Conservation (phyloP, 2,888 invertebrate species). For the Cristatella mucedo region DNA sequence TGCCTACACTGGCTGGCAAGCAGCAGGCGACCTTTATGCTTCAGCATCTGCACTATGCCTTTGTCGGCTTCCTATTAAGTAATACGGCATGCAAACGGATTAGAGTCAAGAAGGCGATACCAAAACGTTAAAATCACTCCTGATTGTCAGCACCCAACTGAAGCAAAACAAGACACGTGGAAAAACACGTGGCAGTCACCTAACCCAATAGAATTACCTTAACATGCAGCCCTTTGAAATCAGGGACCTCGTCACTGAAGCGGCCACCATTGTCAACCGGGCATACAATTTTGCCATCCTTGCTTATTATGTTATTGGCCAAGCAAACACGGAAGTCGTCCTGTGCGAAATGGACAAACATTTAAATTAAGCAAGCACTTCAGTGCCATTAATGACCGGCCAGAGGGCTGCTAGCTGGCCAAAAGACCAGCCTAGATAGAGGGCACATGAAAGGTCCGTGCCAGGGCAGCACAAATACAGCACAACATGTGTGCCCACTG, state of each 20-base stretch:
- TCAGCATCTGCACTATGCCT: conserved; percentile 67
- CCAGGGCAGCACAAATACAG: too few relatives aligned
- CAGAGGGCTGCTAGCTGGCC: too few relatives aligned
- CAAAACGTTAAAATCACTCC: too few relatives aligned
- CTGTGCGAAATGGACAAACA: conserved; percentile 37
- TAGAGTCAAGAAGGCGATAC: too few relatives aligned
- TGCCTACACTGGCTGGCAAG: conserved; percentile 66
- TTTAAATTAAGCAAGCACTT: background rate
- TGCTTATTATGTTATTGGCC: conserved; percentile 58
- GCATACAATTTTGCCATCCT: conserved; percentile 64
- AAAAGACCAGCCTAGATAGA: too few relatives aligned
- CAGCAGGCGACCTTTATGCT: conserved; percentile 57
- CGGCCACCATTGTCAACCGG: conserved; percentile 81
- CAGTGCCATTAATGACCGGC: too few relatives aligned
- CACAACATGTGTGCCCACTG: too few relatives aligned
- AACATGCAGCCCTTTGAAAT: conserved; percentile 77
- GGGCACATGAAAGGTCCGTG: too few relatives aligned
- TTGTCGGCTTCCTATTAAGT: conserved; percentile 94
- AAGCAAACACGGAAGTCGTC: conserved; percentile 72
- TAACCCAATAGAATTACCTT: conserved; percentile 46
- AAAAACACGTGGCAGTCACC: too few relatives aligned
- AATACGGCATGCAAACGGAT: too few relatives aligned
- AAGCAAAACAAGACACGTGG: too few relatives aligned
- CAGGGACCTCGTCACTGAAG: conserved; percentile 64
- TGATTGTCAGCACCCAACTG: too few relatives aligned